Percentiles rank a stretch among this genome's conserved stretches.
Conservation (phyloP, 2,113 vertebrate genomes). For the Xiphias gladius region DNA sequence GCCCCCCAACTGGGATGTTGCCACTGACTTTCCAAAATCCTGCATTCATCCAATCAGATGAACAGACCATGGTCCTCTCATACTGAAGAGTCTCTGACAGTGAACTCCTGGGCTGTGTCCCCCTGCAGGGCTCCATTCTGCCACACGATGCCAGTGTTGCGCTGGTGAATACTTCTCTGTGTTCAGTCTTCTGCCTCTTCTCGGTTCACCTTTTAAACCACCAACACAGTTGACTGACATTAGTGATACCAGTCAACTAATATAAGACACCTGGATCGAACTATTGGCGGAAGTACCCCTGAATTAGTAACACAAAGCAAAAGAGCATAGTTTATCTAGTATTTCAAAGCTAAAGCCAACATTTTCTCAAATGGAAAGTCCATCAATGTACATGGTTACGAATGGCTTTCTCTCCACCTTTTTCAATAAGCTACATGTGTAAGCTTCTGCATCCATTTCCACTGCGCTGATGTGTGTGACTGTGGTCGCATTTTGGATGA, state of each 20-base stretch:
- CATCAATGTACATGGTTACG: neutral
- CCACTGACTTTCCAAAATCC: neutral
- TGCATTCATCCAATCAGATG: neutral
- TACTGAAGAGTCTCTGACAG: no score
- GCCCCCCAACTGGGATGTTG: neutral
- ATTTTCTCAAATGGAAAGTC: neutral
- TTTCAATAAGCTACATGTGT: neutral
- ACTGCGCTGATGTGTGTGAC: neutral
- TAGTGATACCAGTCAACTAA: neutral
- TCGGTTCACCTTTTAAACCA: neutral
- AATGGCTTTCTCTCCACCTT: neutral
- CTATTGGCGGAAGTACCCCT: neutral
- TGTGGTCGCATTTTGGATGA: neutral
- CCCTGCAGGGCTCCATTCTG: slow-evolving; percentile 17
- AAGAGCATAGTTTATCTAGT: neutral
- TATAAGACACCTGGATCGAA: neutral
- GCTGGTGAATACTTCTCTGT: slow-evolving; percentile 11
- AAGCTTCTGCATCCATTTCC: neutral
- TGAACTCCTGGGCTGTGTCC: neutral
- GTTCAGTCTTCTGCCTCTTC: neutral
- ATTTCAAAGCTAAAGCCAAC: neutral
- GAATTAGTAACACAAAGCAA: neutral
- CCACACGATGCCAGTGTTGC: slow-evolving; percentile 81
- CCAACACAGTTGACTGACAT: neutral
- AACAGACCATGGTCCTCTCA: neutral